Evolutionary conservation across 2,797 vertebrate species (phyloP).

Genomic region (Acanthis flammea): DNA sequence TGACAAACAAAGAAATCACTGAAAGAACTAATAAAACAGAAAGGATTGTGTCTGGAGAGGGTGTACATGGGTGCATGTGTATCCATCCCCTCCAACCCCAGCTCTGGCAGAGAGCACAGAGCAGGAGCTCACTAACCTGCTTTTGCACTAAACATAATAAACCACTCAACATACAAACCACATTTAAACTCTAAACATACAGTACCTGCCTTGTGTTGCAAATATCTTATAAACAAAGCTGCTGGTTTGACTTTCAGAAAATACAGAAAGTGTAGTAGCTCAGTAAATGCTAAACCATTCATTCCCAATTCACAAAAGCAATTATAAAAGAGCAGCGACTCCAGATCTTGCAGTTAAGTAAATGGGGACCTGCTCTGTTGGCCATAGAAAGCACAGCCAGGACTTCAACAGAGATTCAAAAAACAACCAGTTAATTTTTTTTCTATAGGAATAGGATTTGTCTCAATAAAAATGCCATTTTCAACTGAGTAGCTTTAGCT

Average conservation of each 20-base stretch:
- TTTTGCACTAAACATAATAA: neutral
- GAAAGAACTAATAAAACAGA: neutral
- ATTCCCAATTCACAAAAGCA: slow-evolving; percentile 38
- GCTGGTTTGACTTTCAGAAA: neutral
- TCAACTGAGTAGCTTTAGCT: neutral
- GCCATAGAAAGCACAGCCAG: neutral
- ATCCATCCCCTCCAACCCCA: neutral
- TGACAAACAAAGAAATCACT: neutral
- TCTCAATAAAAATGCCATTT: slow-evolving; percentile 44
- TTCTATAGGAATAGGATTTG: neutral
- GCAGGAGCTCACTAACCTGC: neutral
- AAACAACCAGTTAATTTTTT: neutral
- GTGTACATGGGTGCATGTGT: fast-evolving
- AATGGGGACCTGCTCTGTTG: neutral
- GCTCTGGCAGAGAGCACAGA: neutral
- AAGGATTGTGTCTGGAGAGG: neutral
- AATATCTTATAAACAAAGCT: slow-evolving; percentile 7
- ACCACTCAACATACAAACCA: neutral
- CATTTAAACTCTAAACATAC: neutral
- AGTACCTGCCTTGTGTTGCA: neutral
- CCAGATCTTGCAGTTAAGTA: slow-evolving; percentile 18
- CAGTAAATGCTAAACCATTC: slow-evolving; percentile 45
- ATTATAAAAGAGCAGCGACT: slow-evolving; percentile 33
- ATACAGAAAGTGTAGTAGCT: neutral
- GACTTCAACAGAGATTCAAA: neutral